A percentile compares a stretch with the other conserved stretches of the same genome.
Evolutionary conservation across 2,113 vertebrate genomes (phyloP).

Genomic region (Corvus moneduloides): DNA sequence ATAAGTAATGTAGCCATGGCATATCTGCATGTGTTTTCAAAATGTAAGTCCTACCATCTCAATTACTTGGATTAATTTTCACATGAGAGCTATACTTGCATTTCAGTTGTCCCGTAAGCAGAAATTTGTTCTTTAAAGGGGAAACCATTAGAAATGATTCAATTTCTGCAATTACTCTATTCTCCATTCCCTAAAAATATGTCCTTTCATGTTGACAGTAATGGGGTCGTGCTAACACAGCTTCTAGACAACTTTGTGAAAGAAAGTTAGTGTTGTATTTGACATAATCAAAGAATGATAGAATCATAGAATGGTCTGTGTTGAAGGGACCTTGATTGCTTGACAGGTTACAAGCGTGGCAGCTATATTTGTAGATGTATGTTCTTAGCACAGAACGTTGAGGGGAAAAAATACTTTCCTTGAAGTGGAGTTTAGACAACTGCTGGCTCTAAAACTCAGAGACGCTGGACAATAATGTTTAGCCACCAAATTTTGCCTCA

Average conservation of each 20-base stretch:
- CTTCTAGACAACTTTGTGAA: background rate
- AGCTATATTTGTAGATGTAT: background rate
- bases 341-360: background rate
- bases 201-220: background rate
- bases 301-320: background rate
- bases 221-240: background rate
- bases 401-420: background rate
- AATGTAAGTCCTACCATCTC: background rate
- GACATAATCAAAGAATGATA: background rate
- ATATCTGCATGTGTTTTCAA: background rate
- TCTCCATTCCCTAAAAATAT: background rate
- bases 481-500: background rate
- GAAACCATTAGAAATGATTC: background rate
- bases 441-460: background rate
- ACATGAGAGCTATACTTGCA: background rate
- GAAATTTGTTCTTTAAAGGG: background rate
- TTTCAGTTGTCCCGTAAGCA: background rate
- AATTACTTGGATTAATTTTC: background rate
- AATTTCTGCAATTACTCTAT: background rate
- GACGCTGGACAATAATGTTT: background rate
- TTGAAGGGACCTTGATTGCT: background rate
- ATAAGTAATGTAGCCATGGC: background rate
- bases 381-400: background rate
- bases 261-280: background rate
- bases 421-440: background rate